Evolutionary conservation across 2,888 invertebrate species (phyloP).

Genomic region (Rosalia funebris): DNA sequence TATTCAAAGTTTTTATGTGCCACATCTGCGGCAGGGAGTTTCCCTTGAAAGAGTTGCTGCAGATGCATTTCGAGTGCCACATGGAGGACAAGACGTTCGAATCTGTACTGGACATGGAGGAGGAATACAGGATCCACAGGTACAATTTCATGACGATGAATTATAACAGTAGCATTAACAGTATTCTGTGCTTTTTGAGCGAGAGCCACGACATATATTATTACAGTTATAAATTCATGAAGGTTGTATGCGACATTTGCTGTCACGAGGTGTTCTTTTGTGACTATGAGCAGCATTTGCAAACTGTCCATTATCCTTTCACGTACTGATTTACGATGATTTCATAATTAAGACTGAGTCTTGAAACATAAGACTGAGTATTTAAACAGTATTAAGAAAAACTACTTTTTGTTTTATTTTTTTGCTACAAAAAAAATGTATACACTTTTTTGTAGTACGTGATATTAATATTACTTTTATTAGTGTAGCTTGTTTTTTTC

Average conservation of each 20-base stretch:
- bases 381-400: too few relatives aligned
- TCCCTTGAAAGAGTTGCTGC: slow-evolving; percentile 43
- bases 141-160: slow-evolving; percentile 38
- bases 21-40: slow-evolving; percentile 51
- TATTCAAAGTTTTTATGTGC: slow-evolving; percentile 50
- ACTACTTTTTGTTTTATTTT: too few relatives aligned
- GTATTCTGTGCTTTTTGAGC: slow-evolving; percentile 47
- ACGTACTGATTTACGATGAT: not conserved
- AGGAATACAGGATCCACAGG: slow-evolving; percentile 44
- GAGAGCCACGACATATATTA: slow-evolving; percentile 41
- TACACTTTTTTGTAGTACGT: too few relatives aligned
- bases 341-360: not conserved
- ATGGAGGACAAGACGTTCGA: slow-evolving; percentile 50
- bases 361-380: not conserved
- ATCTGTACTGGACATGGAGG: slow-evolving; percentile 53
- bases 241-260: slow-evolving; percentile 51
- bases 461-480: too few relatives aligned
- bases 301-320: slow-evolving; percentile 37
- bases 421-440: too few relatives aligned
- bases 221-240: slow-evolving; percentile 42
- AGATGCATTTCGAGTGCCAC: slow-evolving; percentile 50
- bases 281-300: slow-evolving; percentile 50
- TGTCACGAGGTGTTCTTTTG: slow-evolving; percentile 45
- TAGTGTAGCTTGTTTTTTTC: too few relatives aligned
- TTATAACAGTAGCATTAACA: slow-evolving; percentile 45